Evolutionary conservation across 2,888 invertebrate species (phyloP), one percentile per base, ranked within the genome.

Genomic region (Dorcus hopei): DNA sequence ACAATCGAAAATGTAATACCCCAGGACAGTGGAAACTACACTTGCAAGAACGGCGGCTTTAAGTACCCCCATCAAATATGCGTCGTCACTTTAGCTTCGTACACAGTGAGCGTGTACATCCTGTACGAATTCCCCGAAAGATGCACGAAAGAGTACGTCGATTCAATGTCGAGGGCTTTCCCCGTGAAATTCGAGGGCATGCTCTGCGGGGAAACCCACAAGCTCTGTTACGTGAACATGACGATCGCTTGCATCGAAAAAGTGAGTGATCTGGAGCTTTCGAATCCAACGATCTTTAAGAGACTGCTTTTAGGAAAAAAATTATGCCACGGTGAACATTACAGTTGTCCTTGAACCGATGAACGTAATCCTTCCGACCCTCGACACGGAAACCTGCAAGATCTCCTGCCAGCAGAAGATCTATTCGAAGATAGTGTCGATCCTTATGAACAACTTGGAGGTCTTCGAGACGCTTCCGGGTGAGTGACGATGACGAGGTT

Each of bases 21-120:
- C 9, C 73, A 75, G 63, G 73, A 77, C 52, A 68, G 71, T 14
- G 77, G 77, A 4, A 78, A 77, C 61, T 79, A 79, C 59, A 76
- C 76, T 3, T 79, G 79, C 59, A 68, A 67, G 33, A 60, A 52
- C 23, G 60, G 60, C n/a, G 57, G 41, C 1, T 45, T 59, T 8
- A 61, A 65, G 40, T 71, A 66, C 52, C 61, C 64, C n/a, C 78
- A 78, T 61, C 71, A 74, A 54, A 38, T 79, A 23, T 71, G 73
- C 38, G 67, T 79, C 1, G 70, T 79, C 5, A 66, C 71, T 0
- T 64, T 76, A 33, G 78, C 78, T 0, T 68, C 69, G 7, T 77
- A 76, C 59, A 72, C 72, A 49, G 64, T 78, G 3, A 66, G 64
- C 41, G 65, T 72, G 9, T 68, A 68, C 7, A 67, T 78, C 9